These are phyloP conservation scores for Cynopterus brachyotis DNA, from an alignment of 2,113 vertebrate species.

Conservation along the genomic window DNA sequence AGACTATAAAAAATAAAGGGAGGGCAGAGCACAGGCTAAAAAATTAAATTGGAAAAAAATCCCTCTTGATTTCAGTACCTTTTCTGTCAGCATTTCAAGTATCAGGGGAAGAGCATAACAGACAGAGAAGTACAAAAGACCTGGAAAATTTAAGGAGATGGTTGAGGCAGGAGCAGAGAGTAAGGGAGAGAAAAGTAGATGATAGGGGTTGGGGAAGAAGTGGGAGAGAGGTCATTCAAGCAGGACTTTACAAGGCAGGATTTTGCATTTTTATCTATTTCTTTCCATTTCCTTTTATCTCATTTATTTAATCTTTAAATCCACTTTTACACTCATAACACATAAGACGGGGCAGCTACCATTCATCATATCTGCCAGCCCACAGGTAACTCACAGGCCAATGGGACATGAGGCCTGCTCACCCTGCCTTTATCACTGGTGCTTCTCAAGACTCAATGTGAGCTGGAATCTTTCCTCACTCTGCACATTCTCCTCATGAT, in stretches of 20 bases:
- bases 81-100: neutral
- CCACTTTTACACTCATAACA: neutral
- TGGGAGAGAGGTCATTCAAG: too few species aligned
- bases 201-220: too few species aligned
- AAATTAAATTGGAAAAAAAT: neutral
- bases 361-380: neutral
- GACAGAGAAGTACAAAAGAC: neutral
- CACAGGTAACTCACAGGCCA: neutral
- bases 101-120: neutral
- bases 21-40: neutral
- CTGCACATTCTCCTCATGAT: neutral
- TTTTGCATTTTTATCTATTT: neutral
- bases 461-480: neutral
- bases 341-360: neutral
- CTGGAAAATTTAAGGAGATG: neutral
- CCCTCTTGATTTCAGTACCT: neutral
- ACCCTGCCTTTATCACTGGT: neutral
- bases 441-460: neutral
- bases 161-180: neutral
- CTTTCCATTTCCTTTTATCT: neutral
- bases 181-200: neutral
- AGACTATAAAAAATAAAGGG: neutral
- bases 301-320: neutral
- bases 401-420: rapidly evolving
- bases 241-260: neutral